A percentile compares a stretch with the other conserved stretches of the same genome.
Conservation (phyloP, 2,113 vertebrate genomes). For the Sander vitreus region DNA sequence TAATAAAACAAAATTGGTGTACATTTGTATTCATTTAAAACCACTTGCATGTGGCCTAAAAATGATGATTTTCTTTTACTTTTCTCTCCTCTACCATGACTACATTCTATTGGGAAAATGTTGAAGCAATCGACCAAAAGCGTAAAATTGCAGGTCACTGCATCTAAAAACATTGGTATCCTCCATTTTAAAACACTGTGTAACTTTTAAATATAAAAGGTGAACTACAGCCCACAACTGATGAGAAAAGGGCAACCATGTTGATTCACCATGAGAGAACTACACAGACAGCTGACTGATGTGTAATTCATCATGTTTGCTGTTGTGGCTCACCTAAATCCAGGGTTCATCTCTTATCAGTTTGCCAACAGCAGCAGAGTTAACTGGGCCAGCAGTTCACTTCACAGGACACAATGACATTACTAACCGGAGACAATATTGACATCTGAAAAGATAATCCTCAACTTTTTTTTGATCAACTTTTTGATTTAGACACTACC, state of each 20-base stretch:
- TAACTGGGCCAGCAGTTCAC: slow-evolving; percentile 29
- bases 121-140: neutral
- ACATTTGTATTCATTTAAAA: neutral
- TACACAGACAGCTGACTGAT: neutral
- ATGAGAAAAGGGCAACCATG: neutral
- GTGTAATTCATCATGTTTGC: slow-evolving; percentile 11
- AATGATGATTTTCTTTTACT: neutral
- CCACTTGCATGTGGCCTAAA: neutral
- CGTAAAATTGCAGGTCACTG: neutral
- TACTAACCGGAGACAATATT: slow-evolving; percentile 20
- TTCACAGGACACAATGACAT: slow-evolving; percentile 49
- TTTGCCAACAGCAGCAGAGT: slow-evolving; percentile 37
- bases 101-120: neutral
- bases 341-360: slow-evolving; percentile 78
- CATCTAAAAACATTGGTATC: neutral
- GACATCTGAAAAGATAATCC: neutral
- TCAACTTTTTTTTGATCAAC: neutral
- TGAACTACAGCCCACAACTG: neutral
- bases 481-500: neutral
- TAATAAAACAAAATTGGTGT: too few relatives aligned
- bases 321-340: slow-evolving; percentile 35
- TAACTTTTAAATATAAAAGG: neutral
- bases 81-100: neutral
- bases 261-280: neutral
- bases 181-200: neutral